Percentiles rank a stretch among this genome's conserved stretches.
These are phyloP conservation scores for Coendou prehensilis DNA, from an alignment of 2,797 vertebrate genomes.

Conservation along the genomic window DNA sequence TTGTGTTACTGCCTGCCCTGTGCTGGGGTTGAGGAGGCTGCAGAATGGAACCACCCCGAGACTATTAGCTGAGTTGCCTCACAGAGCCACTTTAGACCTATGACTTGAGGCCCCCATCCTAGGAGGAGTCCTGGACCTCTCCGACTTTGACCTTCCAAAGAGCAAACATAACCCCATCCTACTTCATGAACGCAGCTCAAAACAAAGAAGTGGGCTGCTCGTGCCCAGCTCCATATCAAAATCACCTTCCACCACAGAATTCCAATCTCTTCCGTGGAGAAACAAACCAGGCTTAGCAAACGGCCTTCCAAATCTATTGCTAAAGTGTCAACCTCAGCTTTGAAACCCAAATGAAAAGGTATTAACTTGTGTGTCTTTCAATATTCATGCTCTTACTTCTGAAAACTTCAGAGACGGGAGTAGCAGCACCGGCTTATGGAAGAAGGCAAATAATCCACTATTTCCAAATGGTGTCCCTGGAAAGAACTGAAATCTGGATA, in stretches of 20 bases:
- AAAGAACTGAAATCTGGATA: constrained; percentile 58
- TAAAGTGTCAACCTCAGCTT: constrained; percentile 45
- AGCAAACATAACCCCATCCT: background rate
- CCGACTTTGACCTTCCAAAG: background rate
- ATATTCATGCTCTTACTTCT: background rate
- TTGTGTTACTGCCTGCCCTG: background rate
- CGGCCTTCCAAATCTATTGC: background rate
- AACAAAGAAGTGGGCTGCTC: background rate
- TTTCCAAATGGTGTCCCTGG: constrained; percentile 40
- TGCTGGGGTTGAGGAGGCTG: rapidly evolving
- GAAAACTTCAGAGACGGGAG: constrained; percentile 11
- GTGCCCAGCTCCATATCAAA: background rate
- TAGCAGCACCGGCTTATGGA: background rate
- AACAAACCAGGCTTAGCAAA: constrained; percentile 41
- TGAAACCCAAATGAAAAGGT: constrained; percentile 17
- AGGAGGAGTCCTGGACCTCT: background rate
- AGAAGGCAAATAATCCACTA: constrained; percentile 22
- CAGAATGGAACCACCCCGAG: background rate
- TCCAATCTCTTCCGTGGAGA: constrained; percentile 1
- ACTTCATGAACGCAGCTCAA: constrained; percentile 2
- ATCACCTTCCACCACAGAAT: background rate
- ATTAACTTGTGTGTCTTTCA: constrained; percentile 27
- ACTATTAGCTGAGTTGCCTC: background rate
- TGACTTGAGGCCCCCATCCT: background rate
- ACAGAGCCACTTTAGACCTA: background rate